Conservation (phyloP, 2,888 invertebrate species). For the Peribatodes rhomboidaria region DNA sequence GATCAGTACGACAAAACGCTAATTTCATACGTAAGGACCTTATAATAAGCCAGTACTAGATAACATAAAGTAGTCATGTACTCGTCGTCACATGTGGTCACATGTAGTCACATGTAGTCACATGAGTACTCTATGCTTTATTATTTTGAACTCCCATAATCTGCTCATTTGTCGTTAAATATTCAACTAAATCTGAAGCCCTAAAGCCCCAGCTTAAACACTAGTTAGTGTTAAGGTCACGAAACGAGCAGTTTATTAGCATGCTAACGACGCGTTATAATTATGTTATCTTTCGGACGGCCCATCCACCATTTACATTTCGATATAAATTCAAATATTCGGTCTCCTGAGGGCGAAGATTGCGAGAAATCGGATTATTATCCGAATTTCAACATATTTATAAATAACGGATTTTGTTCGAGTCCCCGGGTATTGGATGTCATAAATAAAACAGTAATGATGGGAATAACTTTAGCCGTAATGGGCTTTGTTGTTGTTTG, state of each 20-base stretch:
- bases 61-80: too few species aligned
- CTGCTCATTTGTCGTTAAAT: background rate
- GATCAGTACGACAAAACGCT: too few species aligned
- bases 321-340: constrained; percentile 36
- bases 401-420: constrained; percentile 12
- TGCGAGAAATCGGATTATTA: constrained; percentile 28
- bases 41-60: too few species aligned
- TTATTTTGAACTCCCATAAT: too few species aligned
- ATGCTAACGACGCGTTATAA: constrained; percentile 33
- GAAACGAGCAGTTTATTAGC: constrained; percentile 28
- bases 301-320: constrained; percentile 32
- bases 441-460: constrained; percentile 39
- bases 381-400: constrained; percentile 22
- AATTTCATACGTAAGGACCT: too few species aligned
- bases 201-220: background rate
- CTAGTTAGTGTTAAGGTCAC: constrained; percentile 13
- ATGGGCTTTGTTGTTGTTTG: constrained; percentile 35
- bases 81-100: too few species aligned
- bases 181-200: background rate
- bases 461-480: constrained; percentile 30
- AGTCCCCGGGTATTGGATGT: constrained; percentile 16
- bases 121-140: too few species aligned
- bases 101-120: too few species aligned
- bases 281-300: constrained; percentile 32
- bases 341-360: constrained; percentile 22